Evolutionary conservation across 2,113 vertebrate genomes (phyloP).

Genomic region (Piprites chloris): DNA sequence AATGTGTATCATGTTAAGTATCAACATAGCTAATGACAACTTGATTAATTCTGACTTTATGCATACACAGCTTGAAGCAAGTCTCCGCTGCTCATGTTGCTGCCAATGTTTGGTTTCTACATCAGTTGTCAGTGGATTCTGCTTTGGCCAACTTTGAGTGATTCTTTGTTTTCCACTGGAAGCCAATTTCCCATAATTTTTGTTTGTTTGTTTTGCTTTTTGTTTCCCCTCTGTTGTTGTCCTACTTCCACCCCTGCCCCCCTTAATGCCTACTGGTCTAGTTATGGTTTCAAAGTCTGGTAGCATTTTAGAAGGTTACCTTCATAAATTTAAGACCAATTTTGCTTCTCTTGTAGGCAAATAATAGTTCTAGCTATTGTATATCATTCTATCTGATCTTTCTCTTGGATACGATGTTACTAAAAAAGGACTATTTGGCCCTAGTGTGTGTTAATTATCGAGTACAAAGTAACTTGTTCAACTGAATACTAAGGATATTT

Average conservation of each 20-base stretch:
- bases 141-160: not conserved
- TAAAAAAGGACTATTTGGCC: not conserved
- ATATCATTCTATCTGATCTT: not conserved
- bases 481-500: not conserved
- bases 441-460: not conserved
- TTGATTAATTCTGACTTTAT: not conserved
- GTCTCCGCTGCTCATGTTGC: not conserved
- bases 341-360: not conserved
- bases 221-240: not conserved
- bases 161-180: not conserved
- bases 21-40: not conserved
- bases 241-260: accelerated
- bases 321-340: not conserved
- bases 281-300: not conserved
- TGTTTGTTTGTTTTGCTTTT: not conserved
- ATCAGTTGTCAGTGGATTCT: not conserved
- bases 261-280: not conserved
- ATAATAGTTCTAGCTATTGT: not conserved
- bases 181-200: not conserved
- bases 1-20: not conserved
- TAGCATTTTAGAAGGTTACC: not conserved
- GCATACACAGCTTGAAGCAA: not conserved
- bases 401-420: not conserved
- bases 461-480: not conserved
- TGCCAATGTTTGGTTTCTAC: not conserved